Evolutionary conservation across 2,797 vertebrate species (phyloP).

Genomic region (Catharus ustulatus): DNA sequence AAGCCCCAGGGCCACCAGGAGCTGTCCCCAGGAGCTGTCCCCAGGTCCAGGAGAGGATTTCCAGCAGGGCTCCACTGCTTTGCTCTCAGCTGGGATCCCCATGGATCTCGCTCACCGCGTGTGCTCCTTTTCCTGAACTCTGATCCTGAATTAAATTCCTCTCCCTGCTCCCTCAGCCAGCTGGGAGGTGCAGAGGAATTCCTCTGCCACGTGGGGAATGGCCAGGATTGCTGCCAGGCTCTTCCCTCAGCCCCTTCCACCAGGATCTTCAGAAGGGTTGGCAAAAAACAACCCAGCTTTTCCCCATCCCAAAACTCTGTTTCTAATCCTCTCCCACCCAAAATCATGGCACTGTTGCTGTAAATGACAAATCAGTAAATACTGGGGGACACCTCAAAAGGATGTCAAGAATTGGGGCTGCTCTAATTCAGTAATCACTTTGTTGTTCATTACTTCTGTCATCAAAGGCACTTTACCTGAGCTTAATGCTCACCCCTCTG

Average conservation of each 20-base stretch:
- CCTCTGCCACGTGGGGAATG: background rate
- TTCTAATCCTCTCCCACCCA: background rate
- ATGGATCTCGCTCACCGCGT: background rate
- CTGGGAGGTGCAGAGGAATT: background rate
- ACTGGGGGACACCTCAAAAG: background rate
- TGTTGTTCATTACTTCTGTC: background rate
- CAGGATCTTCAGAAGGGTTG: background rate
- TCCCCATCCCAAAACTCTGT: accelerated
- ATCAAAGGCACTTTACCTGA: background rate
- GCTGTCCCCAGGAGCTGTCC: too few species aligned
- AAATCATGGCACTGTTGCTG: background rate
- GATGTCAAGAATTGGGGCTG: background rate
- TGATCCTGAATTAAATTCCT: background rate
- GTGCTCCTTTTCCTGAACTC: background rate
- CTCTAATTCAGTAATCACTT: background rate
- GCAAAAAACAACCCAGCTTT: background rate
- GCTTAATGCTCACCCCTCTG: background rate
- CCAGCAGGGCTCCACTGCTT: background rate
- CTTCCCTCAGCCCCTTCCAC: background rate
- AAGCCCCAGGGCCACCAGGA: too few species aligned
- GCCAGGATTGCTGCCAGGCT: background rate
- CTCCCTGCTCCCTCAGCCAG: background rate
- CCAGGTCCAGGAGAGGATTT: background rate
- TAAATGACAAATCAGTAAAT: background rate
- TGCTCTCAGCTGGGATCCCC: background rate